These are phyloP conservation scores for Temnothorax ravouxi DNA, from an alignment of 2,888 invertebrate species.

Conservation along the genomic window DNA sequence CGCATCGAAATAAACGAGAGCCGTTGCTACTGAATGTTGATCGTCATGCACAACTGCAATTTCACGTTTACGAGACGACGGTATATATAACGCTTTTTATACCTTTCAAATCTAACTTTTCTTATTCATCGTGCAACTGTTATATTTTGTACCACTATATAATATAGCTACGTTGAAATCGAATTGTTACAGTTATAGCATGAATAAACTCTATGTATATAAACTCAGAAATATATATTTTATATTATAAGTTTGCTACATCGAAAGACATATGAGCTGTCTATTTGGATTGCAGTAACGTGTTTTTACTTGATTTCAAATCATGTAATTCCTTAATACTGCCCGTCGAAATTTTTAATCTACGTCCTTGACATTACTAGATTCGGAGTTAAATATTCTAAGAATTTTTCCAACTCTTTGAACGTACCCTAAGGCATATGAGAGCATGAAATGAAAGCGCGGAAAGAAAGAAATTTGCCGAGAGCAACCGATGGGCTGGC, in stretches of 20 bases:
- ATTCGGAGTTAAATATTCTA: background rate
- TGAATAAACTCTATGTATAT: background rate
- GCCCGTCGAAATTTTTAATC: background rate
- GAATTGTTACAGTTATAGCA: background rate
- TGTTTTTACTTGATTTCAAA: background rate
- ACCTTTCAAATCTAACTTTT: slow-evolving; percentile 11
- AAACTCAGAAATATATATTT: background rate
- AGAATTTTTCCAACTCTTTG: slow-evolving; percentile 21
- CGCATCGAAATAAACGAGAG: slow-evolving; percentile 7
- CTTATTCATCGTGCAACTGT: background rate
- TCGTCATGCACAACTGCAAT: background rate
- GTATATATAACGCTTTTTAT: slow-evolving; percentile 8
- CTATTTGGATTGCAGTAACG: background rate
- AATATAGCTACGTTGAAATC: background rate
- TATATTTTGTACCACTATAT: slow-evolving; percentile 1
- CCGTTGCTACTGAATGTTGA: background rate
- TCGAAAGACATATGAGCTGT: background rate
- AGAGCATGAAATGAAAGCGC: slow-evolving; percentile 46
- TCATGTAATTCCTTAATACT: background rate
- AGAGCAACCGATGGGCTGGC: slow-evolving; percentile 45
- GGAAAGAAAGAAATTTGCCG: slow-evolving; percentile 42
- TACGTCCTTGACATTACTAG: background rate
- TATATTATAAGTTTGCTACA: background rate
- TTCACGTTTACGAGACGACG: background rate
- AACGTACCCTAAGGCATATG: slow-evolving; percentile 63